phyloP scores from a whole-genome alignment of 2,888 invertebrate genomes.

The Ormyrus labotus region DNA sequence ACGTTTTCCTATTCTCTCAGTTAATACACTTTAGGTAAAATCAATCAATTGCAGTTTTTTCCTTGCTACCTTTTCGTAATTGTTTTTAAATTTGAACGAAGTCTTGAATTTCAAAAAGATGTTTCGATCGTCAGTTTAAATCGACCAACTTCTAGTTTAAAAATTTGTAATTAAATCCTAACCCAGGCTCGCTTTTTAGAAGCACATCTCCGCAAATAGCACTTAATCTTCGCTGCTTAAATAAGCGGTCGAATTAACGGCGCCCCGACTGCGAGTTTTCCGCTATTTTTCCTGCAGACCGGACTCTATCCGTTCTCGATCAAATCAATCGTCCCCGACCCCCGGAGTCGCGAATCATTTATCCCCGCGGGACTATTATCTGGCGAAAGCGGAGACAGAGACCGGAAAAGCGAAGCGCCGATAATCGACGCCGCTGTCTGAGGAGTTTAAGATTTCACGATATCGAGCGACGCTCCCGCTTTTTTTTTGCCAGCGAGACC shows the following conservation, averaged over 20 bases:
- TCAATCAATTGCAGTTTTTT: not conserved
- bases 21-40: not conserved
- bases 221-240: not conserved
- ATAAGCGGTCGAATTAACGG: slow-evolving; percentile 58
- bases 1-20: too few relatives aligned
- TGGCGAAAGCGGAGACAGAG: not conserved
- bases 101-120: too few relatives aligned
- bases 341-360: slow-evolving; percentile 42
- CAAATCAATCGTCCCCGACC: slow-evolving; percentile 63
- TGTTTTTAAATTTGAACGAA: too few relatives aligned
- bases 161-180: too few relatives aligned
- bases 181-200: too few relatives aligned
- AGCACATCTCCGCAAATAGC: too few relatives aligned
- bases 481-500: not conserved
- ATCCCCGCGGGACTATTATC: slow-evolving; percentile 19
- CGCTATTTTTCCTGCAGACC: slow-evolving; percentile 26
- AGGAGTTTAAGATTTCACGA: slow-evolving; percentile 46
- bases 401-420: not conserved
- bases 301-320: slow-evolving; percentile 66
- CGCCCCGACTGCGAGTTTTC: slow-evolving; percentile 48
- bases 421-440: slow-evolving; percentile 45
- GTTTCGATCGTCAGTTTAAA: too few relatives aligned
- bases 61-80: not conserved
- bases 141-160: too few relatives aligned
- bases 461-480: slow-evolving; percentile 6